phyloP scores from a whole-genome alignment of 2,113 vertebrate genomes.

The Gorsachius goisagi region DNA sequence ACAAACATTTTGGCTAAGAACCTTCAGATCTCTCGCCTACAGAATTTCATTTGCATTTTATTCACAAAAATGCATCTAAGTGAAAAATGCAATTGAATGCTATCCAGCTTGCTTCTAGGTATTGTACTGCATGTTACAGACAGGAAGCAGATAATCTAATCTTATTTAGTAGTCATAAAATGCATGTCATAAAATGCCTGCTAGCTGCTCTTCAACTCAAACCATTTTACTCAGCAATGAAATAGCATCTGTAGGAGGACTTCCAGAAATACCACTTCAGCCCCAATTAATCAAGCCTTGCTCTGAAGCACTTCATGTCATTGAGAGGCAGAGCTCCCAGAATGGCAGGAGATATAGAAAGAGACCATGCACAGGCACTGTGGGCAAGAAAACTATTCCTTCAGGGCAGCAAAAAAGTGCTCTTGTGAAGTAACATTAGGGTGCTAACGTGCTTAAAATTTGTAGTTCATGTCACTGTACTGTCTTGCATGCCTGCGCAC shows the following conservation, averaged over 20 bases:
- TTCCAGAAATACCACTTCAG: not conserved
- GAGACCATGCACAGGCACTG: not conserved
- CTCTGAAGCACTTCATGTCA: not conserved
- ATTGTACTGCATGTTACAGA: not conserved
- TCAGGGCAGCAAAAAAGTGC: not conserved
- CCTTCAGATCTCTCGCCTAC: not conserved
- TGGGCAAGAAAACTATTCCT: not conserved
- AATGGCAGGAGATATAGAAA: not conserved
- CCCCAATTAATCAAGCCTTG: not conserved
- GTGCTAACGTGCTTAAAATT: not conserved
- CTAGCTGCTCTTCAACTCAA: not conserved
- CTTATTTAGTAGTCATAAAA: not conserved
- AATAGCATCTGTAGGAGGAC: not conserved
- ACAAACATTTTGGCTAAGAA: slow-evolving; percentile 21
- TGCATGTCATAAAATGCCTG: not conserved
- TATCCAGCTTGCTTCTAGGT: not conserved
- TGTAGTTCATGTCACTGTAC: rapidly evolving
- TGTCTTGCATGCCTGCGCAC: not conserved
- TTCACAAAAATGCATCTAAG: not conserved
- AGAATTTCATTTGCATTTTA: slow-evolving; percentile 26
- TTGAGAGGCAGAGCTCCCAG: not conserved
- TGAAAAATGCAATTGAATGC: not conserved
- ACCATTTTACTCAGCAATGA: not conserved
- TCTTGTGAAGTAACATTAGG: not conserved
- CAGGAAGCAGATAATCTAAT: not conserved